Evolutionary conservation across 2,113 vertebrate genomes (phyloP), one percentile per base, ranked within the genome.

Genomic region (Ammospiza caudacuta): DNA sequence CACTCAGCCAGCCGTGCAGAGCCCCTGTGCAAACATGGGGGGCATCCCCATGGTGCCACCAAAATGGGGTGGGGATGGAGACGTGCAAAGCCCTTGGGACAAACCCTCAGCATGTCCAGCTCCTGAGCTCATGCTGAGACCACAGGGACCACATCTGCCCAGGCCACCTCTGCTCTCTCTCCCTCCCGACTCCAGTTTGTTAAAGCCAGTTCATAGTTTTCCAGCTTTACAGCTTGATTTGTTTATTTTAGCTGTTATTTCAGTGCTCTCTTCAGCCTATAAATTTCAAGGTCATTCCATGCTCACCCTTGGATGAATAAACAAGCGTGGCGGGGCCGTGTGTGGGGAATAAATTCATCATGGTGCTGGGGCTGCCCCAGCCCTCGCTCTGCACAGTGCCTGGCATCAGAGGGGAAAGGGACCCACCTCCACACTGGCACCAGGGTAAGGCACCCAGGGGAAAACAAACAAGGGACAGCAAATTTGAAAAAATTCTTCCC

Each of bases 231-330:
- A 92, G 94, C 72, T 82, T 92, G 86, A 87, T 94, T 83, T 96
- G 94, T 97, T 97, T 97, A 96, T 94, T 96, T 92, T 93, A 96
- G 95, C 69, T 94, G 94, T 86, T 94, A 89, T 94, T 95, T 94
- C 84, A 91, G 81, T 59, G 94, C 29, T 94, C 93, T 94, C 91
- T 76, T 96, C 95, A 94, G 96, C 82, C 96, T 95, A 94, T 97
- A 96, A 97, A 97, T 97, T 94, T 94, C 95, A 96, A 97, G 97
- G 97, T 96, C 96, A 94, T 75, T 84, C 90, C 87, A 70, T 37
- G 89, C 85, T 96, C 90, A 87, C 84, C 82, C 91, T 92, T 78
- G 87, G 89, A 96, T 92, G 95, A 95, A 95, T 92, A 95, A 96
- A 95, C 92, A 95, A 89, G 92, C 3, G 43, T 73, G 83, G 85